phyloP scores from a whole-genome alignment of 2,888 invertebrate species.

The Fissipunctia ypsillon region DNA sequence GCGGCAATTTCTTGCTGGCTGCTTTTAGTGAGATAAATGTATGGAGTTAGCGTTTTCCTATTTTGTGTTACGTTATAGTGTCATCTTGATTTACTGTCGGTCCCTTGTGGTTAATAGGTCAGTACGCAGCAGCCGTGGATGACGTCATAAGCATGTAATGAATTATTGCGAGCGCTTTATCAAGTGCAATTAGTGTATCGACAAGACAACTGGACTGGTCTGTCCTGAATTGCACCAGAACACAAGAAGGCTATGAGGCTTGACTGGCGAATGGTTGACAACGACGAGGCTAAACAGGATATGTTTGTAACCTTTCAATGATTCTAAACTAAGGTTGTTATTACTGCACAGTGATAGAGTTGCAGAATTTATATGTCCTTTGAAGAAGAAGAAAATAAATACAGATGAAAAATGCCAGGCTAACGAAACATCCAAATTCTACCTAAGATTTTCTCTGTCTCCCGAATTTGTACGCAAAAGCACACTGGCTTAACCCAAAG shows the following conservation, averaged over 20 bases:
- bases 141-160: conserved; percentile 32
- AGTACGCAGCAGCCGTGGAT: conserved; percentile 10
- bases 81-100: conserved; percentile 42
- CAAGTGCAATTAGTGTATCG: conserved; percentile 21
- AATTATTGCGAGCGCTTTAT: conserved; percentile 29
- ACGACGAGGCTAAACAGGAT: background rate
- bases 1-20: conserved; percentile 63
- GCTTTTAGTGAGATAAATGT: conserved; percentile 65
- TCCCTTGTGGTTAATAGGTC: conserved; percentile 37
- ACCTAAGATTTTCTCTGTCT: conserved; percentile 1
- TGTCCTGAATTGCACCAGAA: background rate
- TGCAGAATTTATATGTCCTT: no score
- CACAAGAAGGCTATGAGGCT: no score
- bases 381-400: background rate
- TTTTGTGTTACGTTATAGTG: conserved; percentile 48
- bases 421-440: background rate
- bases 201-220: background rate
- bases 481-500: conserved; percentile 6
- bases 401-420: background rate
- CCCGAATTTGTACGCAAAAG: conserved; percentile 19
- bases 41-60: conserved; percentile 52
- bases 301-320: background rate
- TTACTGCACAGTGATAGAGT: background rate
- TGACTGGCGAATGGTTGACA: background rate
- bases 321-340: no score